These are phyloP conservation scores for Goniozus legneri DNA, from an alignment of 1,140 invertebrate species.

Conservation along the genomic window DNA sequence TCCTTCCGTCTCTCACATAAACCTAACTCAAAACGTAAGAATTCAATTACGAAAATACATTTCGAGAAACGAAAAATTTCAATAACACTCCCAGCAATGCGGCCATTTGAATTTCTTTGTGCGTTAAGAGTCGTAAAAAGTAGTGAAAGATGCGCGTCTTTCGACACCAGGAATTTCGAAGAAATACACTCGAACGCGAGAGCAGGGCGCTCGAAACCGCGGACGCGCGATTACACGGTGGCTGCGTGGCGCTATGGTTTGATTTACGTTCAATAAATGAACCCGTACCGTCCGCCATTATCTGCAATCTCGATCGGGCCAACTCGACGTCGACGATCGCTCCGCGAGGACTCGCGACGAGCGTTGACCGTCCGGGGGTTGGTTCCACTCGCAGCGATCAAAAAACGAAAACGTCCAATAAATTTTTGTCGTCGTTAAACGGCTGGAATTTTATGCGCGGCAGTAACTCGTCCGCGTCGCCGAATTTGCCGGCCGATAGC, in stretches of 20 bases:
- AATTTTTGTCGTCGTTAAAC: slow-evolving; percentile 40
- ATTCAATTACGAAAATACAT: no score
- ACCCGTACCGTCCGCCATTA: slow-evolving; percentile 24
- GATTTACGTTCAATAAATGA: slow-evolving; percentile 38
- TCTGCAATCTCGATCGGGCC: slow-evolving; percentile 22
- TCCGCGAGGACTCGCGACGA: background rate
- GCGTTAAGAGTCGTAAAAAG: background rate
- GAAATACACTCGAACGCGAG: slow-evolving; percentile 18
- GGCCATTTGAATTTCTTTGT: background rate
- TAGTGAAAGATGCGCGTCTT: slow-evolving; percentile 8
- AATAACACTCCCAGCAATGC: no score
- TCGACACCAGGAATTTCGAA: slow-evolving; percentile 25
- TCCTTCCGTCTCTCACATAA: no score
- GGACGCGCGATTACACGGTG: slow-evolving; percentile 21
- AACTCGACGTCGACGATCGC: background rate
- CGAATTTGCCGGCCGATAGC: slow-evolving; percentile 31
- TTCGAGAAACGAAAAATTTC: no score
- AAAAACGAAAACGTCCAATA: slow-evolving; percentile 34
- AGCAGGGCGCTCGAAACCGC: slow-evolving; percentile 1
- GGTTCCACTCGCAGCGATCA: slow-evolving; percentile 18
- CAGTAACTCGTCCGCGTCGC: slow-evolving; percentile 28
- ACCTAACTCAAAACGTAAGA: no score
- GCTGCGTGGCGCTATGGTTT: slow-evolving; percentile 19
- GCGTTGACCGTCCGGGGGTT: background rate
- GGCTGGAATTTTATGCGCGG: slow-evolving; percentile 31